Percentiles rank a stretch among this genome's conserved stretches.
phyloP scores from a whole-genome alignment of 2,888 invertebrate genomes.

The Sipha maydis region DNA sequence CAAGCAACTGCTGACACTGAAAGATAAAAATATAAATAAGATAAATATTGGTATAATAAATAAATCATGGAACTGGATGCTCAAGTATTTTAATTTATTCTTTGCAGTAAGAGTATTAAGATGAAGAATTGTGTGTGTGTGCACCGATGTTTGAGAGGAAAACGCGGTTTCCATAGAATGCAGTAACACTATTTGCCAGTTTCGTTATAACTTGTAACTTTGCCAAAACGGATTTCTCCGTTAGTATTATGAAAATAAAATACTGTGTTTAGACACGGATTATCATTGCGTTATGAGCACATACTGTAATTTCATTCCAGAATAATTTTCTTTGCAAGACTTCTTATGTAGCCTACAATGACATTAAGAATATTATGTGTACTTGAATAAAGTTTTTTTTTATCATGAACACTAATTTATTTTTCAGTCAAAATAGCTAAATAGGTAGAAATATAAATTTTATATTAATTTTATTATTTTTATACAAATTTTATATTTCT shows the following conservation, averaged over 20 bases:
- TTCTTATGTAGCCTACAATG: not conserved
- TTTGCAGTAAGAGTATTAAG: not conserved
- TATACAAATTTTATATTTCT: too few relatives aligned
- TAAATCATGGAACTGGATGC: not conserved
- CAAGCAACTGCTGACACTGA: not conserved
- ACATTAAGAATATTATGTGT: not conserved
- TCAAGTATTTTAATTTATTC: slow-evolving; percentile 7
- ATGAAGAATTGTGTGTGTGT: not conserved
- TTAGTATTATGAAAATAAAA: not conserved
- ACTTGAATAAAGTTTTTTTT: not conserved
- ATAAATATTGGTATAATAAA: not conserved
- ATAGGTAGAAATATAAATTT: too few relatives aligned
- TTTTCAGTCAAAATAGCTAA: not conserved
- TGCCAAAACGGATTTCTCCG: not conserved
- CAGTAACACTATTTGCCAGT: not conserved
- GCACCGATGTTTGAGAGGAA: not conserved
- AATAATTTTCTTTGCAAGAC: not conserved
- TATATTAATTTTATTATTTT: too few relatives aligned
- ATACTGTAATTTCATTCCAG: not conserved
- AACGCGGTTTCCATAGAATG: not conserved
- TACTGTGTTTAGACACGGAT: not conserved
- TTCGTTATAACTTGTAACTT: not conserved
- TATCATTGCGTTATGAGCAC: not conserved
- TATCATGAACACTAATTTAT: not conserved
- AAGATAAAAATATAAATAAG: not conserved